These are phyloP conservation scores for Trachemys scripta DNA, from an alignment of 2,113 vertebrate species.

Conservation along the genomic window DNA sequence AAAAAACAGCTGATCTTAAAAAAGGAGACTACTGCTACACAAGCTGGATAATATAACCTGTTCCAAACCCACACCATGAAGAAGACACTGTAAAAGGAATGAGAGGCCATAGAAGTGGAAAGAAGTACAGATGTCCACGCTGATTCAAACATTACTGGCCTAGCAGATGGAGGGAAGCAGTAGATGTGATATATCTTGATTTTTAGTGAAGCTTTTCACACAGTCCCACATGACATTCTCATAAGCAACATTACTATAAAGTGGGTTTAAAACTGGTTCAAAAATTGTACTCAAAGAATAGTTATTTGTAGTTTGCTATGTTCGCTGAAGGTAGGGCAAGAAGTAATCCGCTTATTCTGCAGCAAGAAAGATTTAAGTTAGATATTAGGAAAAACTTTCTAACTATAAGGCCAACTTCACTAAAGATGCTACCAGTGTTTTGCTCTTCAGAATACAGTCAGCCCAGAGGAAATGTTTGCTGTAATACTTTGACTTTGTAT, in stretches of 20 bases:
- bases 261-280: not conserved
- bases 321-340: not conserved
- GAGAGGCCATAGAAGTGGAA: not conserved
- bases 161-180: not conserved
- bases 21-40: not conserved
- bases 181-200: not conserved
- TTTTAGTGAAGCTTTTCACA: not conserved
- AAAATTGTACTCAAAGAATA: not conserved
- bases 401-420: not conserved
- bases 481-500: not conserved
- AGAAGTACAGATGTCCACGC: not conserved
- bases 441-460: constrained; percentile 35
- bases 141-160: not conserved
- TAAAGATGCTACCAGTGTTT: constrained; percentile 26
- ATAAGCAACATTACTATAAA: not conserved
- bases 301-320: not conserved
- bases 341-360: not conserved
- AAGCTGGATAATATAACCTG: not conserved
- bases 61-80: not conserved
- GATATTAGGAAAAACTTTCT: not conserved
- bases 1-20: not conserved
- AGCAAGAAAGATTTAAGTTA: not conserved
- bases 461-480: not conserved
- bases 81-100: not conserved
- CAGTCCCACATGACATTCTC: not conserved